Evolutionary conservation across 2,113 vertebrate species (phyloP).

Genomic region (Planiliza haematocheilus): DNA sequence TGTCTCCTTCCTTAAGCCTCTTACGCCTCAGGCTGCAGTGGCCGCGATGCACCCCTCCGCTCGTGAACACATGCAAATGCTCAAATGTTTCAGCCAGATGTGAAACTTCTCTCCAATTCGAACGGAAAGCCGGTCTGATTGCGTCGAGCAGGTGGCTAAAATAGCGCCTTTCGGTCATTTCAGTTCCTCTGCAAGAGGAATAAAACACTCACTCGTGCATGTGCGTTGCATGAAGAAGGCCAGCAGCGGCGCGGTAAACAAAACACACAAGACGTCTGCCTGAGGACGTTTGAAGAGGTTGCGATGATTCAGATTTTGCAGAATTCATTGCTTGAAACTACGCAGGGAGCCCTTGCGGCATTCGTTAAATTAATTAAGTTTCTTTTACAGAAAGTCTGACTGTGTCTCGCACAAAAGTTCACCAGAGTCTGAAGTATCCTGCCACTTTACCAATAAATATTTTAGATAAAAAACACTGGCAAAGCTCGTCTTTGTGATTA

Average conservation of each 20-base stretch:
- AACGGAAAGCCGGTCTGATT: constrained; percentile 16
- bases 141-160: constrained; percentile 46
- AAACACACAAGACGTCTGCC: constrained; percentile 8
- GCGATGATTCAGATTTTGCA: neutral
- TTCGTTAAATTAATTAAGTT: constrained; percentile 31
- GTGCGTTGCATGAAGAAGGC: neutral
- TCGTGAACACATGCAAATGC: constrained; percentile 20
- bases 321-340: neutral
- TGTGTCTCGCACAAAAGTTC: constrained; percentile 7
- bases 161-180: constrained; percentile 4
- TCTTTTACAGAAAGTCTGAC: neutral
- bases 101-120: constrained; percentile 33
- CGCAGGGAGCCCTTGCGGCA: constrained; percentile 5
- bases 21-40: constrained; percentile 49
- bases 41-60: constrained; percentile 28
- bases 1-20: constrained; percentile 68
- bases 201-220: neutral
- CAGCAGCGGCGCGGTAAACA: neutral
- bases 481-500: neutral
- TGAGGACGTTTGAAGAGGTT: neutral
- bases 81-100: constrained; percentile 49
- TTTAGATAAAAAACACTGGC: neutral
- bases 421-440: constrained; percentile 1
- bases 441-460: neutral
- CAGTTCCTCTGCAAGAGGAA: neutral